phyloP scores from a whole-genome alignment of 2,888 invertebrate genomes.

The Erannis defoliaria region DNA sequence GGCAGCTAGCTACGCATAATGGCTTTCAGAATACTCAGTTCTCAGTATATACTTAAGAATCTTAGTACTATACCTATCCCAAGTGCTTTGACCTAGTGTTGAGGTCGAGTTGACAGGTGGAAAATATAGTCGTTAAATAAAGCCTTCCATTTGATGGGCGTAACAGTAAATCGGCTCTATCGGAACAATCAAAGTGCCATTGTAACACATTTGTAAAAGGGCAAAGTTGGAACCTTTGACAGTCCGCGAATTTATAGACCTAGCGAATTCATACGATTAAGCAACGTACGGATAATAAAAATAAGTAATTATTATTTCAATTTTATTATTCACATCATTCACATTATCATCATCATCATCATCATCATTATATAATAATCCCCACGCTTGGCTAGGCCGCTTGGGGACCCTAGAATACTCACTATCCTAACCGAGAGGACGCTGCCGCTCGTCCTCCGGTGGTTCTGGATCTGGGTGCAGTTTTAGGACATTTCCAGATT shows the following conservation, averaged over 20 bases:
- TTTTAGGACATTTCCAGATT: too few species aligned
- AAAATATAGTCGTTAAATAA: constrained; percentile 31
- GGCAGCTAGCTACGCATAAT: constrained; percentile 4
- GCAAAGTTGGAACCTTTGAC: not conserved
- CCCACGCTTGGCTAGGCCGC: too few species aligned
- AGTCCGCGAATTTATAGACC: too few species aligned
- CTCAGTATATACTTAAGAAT: not conserved
- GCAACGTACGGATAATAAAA: not conserved
- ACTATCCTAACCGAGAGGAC: too few species aligned
- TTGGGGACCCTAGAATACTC: too few species aligned
- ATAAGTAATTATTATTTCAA: too few species aligned
- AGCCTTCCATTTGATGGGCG: constrained; percentile 2
- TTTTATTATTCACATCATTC: too few species aligned
- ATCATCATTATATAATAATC: too few species aligned
- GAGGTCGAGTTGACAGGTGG: constrained; percentile 29
- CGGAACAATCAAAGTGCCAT: constrained; percentile 7
- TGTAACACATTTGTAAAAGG: not conserved
- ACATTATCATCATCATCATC: too few species aligned
- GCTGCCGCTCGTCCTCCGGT: too few species aligned
- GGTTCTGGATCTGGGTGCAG: too few species aligned
- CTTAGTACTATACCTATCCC: not conserved
- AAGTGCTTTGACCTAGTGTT: constrained; percentile 8
- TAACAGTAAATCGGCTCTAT: constrained; percentile 7
- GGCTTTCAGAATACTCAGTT: constrained; percentile 2
- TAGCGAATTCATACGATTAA: too few species aligned